A percentile compares a stretch with the other conserved stretches of the same genome.
These are phyloP conservation scores for Metacarcinus magister DNA, from an alignment of 2,888 invertebrate species.

Conservation along the genomic window DNA sequence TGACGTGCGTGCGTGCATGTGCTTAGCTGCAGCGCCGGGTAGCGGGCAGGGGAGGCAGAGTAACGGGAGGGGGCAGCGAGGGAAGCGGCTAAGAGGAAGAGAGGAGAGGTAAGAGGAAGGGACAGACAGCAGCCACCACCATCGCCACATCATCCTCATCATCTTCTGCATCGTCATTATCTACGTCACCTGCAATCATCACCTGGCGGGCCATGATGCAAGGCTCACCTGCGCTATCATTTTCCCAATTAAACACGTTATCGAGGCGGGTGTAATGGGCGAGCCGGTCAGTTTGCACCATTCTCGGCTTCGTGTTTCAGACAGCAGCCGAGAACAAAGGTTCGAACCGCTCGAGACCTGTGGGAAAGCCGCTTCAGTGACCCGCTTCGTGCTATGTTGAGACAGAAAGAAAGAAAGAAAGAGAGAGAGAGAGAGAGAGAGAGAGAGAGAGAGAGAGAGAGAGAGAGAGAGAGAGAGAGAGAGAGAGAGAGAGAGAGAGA, in stretches of 20 bases:
- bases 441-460: background rate
- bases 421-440: background rate
- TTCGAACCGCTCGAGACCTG: constrained; percentile 13
- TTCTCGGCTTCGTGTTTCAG: background rate
- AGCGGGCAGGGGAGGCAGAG: background rate
- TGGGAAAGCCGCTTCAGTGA: constrained; percentile 34
- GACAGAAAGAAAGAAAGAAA: background rate
- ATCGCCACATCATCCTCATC: constrained; percentile 51
- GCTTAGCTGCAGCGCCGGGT: background rate
- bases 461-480: too few species aligned
- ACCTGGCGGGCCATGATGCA: constrained; percentile 53
- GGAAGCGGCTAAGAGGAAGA: background rate
- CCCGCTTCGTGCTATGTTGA: background rate
- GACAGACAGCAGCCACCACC: constrained; percentile 49
- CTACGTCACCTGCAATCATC: constrained; percentile 51
- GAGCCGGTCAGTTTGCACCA: constrained; percentile 13
- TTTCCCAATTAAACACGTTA: constrained; percentile 53
- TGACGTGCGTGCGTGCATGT: constrained; percentile 46
- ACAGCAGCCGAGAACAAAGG: constrained; percentile 40
- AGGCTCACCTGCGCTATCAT: constrained; percentile 49
- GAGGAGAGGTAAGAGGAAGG: constrained; percentile 4
- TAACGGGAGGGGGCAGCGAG: background rate
- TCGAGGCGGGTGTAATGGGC: constrained; percentile 43
- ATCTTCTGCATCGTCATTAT: constrained; percentile 45
- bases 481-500: too few species aligned